These are phyloP conservation scores for Phalacrocorax aristotelis DNA, from an alignment of 2,113 vertebrate species.

Conservation along the genomic window DNA sequence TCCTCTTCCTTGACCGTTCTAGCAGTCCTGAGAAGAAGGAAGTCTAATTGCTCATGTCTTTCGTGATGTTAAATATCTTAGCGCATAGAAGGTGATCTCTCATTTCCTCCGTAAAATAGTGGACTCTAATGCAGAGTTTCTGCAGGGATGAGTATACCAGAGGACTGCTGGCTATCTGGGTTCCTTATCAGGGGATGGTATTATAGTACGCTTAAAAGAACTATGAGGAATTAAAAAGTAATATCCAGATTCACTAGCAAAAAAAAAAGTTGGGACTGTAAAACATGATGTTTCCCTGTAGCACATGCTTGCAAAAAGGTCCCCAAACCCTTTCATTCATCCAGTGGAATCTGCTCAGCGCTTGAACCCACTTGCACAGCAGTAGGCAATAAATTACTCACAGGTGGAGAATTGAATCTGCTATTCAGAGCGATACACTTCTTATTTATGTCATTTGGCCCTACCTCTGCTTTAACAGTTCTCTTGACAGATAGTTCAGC, in stretches of 20 bases:
- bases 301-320: not conserved
- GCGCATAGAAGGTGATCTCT: not conserved
- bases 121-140: not conserved
- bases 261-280: not conserved
- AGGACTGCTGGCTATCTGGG: not conserved
- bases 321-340: not conserved
- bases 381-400: not conserved
- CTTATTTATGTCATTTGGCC: not conserved
- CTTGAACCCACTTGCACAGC: not conserved
- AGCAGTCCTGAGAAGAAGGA: not conserved
- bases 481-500: not conserved
- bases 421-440: not conserved
- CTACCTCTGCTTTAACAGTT: slow-evolving; percentile 1
- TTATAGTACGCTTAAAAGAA: not conserved
- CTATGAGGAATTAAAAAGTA: not conserved
- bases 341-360: not conserved
- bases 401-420: not conserved
- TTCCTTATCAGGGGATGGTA: not conserved
- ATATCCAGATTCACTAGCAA: not conserved
- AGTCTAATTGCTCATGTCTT: not conserved
- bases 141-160: not conserved
- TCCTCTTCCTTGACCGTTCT: not conserved
- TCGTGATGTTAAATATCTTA: not conserved
- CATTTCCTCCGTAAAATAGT: not conserved
- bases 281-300: not conserved